Evolutionary conservation across 1,140 invertebrate species (phyloP).

Genomic region (Cherax destructor): DNA sequence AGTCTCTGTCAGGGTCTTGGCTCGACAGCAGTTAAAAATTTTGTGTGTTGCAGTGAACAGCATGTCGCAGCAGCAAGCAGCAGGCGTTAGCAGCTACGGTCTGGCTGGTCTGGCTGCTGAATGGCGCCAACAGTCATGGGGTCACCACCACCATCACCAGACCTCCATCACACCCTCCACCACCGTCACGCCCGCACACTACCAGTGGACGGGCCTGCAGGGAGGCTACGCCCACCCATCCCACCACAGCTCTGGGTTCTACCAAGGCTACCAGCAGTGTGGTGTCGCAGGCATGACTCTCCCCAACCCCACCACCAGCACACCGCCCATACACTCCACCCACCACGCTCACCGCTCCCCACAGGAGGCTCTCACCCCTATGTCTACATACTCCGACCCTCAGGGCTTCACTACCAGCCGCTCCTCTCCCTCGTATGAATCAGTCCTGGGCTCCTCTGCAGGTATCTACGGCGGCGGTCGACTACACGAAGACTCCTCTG

Average conservation of each 20-base stretch:
- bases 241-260: conserved; percentile 14
- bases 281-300: not conserved
- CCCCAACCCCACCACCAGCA: not conserved
- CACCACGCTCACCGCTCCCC: conserved; percentile 11
- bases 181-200: conserved; percentile 13
- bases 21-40: no score
- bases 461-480: not conserved
- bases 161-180: not conserved
- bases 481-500: conserved; percentile 27
- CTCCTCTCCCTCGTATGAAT: conserved; percentile 19
- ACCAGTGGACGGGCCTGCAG: conserved; percentile 43
- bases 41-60: conserved; percentile 14
- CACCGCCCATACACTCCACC: not conserved
- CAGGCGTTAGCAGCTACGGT: conserved; percentile 5
- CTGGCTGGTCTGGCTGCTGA: conserved; percentile 18
- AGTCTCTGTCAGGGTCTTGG: no score
- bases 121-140: conserved; percentile 35
- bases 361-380: conserved; percentile 32
- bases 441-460: not conserved
- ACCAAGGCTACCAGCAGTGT: conserved; percentile 40
- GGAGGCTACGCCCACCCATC: conserved; percentile 22
- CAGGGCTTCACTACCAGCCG: conserved; percentile 29
- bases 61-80: not conserved
- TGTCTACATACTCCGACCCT: conserved; percentile 6
- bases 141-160: conserved; percentile 6